Evolutionary conservation across 2,888 invertebrate genomes (phyloP).

Genomic region (Blera fallax): DNA sequence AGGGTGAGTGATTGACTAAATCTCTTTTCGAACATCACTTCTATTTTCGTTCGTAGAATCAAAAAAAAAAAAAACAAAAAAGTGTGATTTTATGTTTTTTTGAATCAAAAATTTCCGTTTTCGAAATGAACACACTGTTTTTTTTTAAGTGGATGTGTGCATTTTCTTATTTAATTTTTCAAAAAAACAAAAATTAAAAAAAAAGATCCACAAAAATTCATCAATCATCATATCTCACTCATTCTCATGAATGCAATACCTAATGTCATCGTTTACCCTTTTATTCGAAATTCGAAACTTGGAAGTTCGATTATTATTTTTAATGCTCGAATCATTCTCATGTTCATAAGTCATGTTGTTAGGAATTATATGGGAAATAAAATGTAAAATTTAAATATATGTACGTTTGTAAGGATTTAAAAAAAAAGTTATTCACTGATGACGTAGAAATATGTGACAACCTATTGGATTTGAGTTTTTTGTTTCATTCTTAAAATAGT

Average conservation of each 20-base stretch:
- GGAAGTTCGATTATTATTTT: conserved; percentile 16
- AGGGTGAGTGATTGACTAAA: conserved; percentile 79
- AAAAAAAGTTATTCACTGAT: neutral
- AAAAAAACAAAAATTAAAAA: neutral
- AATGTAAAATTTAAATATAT: neutral
- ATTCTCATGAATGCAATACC: conserved; percentile 64
- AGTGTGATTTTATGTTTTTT: conserved; percentile 58
- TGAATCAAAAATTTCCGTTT: conserved; percentile 30
- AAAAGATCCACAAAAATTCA: conserved; percentile 13
- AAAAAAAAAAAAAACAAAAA: neutral
- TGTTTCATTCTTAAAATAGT: neutral
- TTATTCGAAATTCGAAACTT: neutral
- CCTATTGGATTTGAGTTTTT: conserved; percentile 34
- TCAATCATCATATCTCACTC: conserved; percentile 61
- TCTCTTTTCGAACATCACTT: conserved; percentile 39
- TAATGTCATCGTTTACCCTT: conserved; percentile 29
- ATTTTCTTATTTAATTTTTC: conserved; percentile 48
- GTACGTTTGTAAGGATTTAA: neutral
- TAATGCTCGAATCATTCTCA: conserved; percentile 40
- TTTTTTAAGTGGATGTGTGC: conserved; percentile 47
- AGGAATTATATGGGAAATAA: conserved; percentile 31
- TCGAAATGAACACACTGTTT: conserved; percentile 55
- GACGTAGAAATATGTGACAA: neutral
- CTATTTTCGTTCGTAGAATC: conserved; percentile 19
- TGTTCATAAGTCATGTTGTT: conserved; percentile 34